phyloP scores from a whole-genome alignment of 2,888 invertebrate genomes.

The Andricus quercusramuli region DNA sequence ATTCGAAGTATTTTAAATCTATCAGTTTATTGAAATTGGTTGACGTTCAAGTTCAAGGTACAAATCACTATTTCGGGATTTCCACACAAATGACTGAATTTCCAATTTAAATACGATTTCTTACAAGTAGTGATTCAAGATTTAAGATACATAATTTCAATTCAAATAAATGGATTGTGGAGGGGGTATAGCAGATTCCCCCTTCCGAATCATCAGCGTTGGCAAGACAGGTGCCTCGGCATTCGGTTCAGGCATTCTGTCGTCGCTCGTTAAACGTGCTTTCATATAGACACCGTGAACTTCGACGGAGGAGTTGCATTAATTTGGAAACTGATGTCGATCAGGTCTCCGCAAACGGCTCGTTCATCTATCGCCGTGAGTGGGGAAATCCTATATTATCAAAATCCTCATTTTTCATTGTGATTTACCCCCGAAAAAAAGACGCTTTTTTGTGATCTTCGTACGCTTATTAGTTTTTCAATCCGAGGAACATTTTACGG shows the following conservation, averaged over 20 bases:
- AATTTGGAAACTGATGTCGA: conserved; percentile 49
- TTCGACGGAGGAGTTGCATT: conserved; percentile 42
- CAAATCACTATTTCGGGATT: neutral
- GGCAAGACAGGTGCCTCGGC: conserved; percentile 43
- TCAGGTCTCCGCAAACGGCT: conserved; percentile 22
- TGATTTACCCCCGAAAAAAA: neutral
- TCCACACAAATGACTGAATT: too few relatives aligned
- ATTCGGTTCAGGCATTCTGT: conserved; percentile 44
- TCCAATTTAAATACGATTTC: neutral
- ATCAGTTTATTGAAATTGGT: too few relatives aligned
- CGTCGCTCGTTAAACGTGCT: conserved; percentile 47
- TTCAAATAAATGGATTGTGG: neutral
- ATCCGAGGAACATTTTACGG: neutral
- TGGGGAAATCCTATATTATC: conserved; percentile 1
- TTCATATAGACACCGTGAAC: conserved; percentile 42
- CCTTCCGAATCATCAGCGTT: conserved; percentile 30
- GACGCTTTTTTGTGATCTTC: neutral
- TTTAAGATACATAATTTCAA: neutral
- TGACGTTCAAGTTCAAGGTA: neutral
- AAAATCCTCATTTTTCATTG: neutral
- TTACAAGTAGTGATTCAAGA: neutral
- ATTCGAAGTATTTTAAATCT: neutral
- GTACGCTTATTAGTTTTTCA: neutral
- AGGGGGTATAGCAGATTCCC: conserved; percentile 32
- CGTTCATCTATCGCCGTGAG: conserved; percentile 37